Percentiles rank a stretch among this genome's conserved stretches.
These are phyloP conservation scores for Penaeus indicus DNA, from an alignment of 1,140 invertebrate genomes.

Conservation along the genomic window DNA sequence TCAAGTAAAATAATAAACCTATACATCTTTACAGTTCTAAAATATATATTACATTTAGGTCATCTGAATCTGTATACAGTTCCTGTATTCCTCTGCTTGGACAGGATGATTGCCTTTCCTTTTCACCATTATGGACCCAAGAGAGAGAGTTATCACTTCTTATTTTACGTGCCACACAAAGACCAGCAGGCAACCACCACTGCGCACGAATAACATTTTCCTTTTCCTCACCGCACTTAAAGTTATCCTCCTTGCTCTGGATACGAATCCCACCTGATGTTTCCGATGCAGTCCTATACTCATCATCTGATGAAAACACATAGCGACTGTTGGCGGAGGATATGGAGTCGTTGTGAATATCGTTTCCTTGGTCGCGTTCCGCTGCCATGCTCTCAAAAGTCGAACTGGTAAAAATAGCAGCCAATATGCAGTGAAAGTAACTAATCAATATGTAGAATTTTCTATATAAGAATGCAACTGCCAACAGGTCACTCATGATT, in stretches of 20 bases:
- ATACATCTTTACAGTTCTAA: too few species aligned
- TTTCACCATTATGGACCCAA: too few species aligned
- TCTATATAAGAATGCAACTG: not conserved
- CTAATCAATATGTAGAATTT: not conserved
- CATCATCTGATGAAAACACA: conserved; percentile 85
- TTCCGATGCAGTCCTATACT: conserved; percentile 84
- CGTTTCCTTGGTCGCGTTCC: conserved; percentile 55
- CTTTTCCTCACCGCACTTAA: conserved; percentile 65
- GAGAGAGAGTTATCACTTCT: too few species aligned
- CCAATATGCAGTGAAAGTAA: not conserved
- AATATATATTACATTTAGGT: too few species aligned
- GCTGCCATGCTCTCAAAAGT: conserved; percentile 64
- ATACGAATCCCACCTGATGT: conserved; percentile 62
- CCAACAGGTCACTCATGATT: not conserved
- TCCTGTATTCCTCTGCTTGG: too few species aligned
- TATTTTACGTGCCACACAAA: too few species aligned
- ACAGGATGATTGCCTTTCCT: too few species aligned
- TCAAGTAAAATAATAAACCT: too few species aligned
- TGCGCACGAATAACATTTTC: not conserved
- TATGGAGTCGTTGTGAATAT: conserved; percentile 17
- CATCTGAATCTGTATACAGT: too few species aligned
- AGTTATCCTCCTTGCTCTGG: conserved; percentile 56
- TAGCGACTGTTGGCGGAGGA: conserved; percentile 46
- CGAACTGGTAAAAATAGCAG: conserved; percentile 35
- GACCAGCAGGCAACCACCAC: too few species aligned